Percentiles rank a stretch among this genome's conserved stretches.
phyloP scores from a whole-genome alignment of 2,888 invertebrate genomes.

The Mechanitis messenoides region DNA sequence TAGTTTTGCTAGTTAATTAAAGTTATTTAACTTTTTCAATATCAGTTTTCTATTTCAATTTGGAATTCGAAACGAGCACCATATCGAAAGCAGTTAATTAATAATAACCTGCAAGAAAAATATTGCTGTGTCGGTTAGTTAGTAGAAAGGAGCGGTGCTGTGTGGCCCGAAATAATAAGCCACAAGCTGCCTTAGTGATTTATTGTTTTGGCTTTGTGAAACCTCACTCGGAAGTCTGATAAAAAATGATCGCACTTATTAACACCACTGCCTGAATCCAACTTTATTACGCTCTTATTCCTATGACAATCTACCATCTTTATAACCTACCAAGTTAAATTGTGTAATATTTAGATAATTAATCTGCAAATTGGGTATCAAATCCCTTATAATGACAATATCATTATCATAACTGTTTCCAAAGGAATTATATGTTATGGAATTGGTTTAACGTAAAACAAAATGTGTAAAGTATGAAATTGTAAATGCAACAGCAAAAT shows the following conservation, averaged over 20 bases:
- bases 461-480: constrained; percentile 8
- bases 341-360: not conserved
- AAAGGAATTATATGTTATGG: too few species aligned
- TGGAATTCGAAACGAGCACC: constrained; percentile 11
- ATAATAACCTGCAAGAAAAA: constrained; percentile 62
- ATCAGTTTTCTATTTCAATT: constrained; percentile 15
- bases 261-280: constrained; percentile 57
- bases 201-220: constrained; percentile 71
- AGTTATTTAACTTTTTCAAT: constrained; percentile 16
- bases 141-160: constrained; percentile 55
- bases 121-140: constrained; percentile 60
- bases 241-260: constrained; percentile 74
- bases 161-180: constrained; percentile 69
- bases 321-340: constrained; percentile 7
- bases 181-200: constrained; percentile 63
- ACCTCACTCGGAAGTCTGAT: constrained; percentile 67
- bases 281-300: constrained; percentile 48
- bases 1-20: too few species aligned
- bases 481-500: constrained; percentile 21
- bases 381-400: not conserved
- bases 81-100: constrained; percentile 53
- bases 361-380: not conserved
- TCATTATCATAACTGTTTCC: too few species aligned
- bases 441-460: not conserved
- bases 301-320: constrained; percentile 20